phyloP scores from a whole-genome alignment of 2,113 vertebrate species.

The Takifugu flavidus region DNA sequence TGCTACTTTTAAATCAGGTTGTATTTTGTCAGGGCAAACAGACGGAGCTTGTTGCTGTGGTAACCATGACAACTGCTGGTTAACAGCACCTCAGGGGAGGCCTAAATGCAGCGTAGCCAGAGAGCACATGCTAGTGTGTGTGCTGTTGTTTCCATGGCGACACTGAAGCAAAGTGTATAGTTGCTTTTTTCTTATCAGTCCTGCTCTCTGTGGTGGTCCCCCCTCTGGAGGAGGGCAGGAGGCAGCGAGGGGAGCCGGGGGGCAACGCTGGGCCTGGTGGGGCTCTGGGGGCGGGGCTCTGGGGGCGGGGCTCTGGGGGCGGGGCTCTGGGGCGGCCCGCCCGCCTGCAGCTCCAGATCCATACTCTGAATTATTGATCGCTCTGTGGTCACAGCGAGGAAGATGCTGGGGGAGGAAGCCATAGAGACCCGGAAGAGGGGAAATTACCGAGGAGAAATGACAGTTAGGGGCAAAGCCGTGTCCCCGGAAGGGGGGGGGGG shows the following conservation, averaged over 20 bases:
- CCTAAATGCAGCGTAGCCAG: conserved; percentile 47
- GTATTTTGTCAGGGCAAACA: conserved; percentile 42
- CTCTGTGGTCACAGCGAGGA: conserved; percentile 37
- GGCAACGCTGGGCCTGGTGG: conserved; percentile 3
- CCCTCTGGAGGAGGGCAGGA: conserved; percentile 17
- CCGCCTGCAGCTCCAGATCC: conserved; percentile 62
- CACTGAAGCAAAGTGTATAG: conserved; percentile 36
- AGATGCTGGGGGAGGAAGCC: conserved; percentile 29
- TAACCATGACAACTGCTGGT: conserved; percentile 50
- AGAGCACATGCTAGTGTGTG: conserved; percentile 13
- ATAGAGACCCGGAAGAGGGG: conserved; percentile 18
- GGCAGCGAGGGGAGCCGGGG: too few relatives aligned
- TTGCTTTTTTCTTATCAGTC: conserved; percentile 28
- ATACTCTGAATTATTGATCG: conserved; percentile 76
- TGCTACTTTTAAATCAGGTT: conserved; percentile 32
- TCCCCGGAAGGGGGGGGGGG: background rate
- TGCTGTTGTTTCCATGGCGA: conserved; percentile 57
- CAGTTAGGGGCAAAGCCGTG: conserved; percentile 1
- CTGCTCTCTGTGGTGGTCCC: conserved; percentile 20
- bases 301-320: conserved; percentile 27
- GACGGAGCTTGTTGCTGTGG: conserved; percentile 46
- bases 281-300: conserved; percentile 22
- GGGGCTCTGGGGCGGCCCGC: conserved; percentile 40
- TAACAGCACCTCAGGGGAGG: conserved; percentile 41
- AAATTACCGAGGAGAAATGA: conserved; percentile 30